Conservation (phyloP, 1,140 invertebrate species). For the Drosophila kanapiae region DNA sequence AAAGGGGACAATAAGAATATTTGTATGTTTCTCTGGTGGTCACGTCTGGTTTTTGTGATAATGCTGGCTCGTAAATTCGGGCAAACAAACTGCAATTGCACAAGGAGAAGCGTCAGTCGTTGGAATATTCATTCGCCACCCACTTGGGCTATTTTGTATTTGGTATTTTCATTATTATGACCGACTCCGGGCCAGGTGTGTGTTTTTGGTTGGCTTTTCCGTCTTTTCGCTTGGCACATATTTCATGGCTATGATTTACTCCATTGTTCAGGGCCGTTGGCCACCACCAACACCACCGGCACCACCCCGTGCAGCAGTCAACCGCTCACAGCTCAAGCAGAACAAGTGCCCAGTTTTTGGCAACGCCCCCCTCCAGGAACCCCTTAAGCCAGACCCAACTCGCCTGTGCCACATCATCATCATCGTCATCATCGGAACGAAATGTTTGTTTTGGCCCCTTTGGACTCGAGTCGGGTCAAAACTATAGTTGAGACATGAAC, state of each 20-base stretch:
- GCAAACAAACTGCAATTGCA: slow-evolving; percentile 66
- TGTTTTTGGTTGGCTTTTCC: slow-evolving; percentile 20
- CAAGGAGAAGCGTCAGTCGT: slow-evolving; percentile 55
- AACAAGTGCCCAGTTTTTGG: slow-evolving; percentile 75
- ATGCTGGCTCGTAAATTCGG: slow-evolving; percentile 64
- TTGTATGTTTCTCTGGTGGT: slow-evolving; percentile 50
- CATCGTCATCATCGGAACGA: slow-evolving; percentile 41
- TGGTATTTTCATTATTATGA: slow-evolving; percentile 79
- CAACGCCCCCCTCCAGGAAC: slow-evolving; percentile 21
- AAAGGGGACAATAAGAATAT: slow-evolving; percentile 29
- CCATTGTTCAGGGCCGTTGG: slow-evolving; percentile 78
- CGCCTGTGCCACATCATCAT: slow-evolving; percentile 5
- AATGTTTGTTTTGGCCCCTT: slow-evolving; percentile 72
- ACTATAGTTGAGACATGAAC: slow-evolving; percentile 78
- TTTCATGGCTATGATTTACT: slow-evolving; percentile 83
- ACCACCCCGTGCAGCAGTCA: neutral
- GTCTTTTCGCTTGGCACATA: slow-evolving; percentile 68
- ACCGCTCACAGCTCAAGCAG: slow-evolving; percentile 67
- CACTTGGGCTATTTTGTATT: slow-evolving; percentile 58
- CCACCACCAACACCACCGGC: slow-evolving; percentile 37
- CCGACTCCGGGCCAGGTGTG: slow-evolving; percentile 14
- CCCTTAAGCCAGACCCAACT: slow-evolving; percentile 2
- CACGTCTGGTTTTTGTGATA: slow-evolving; percentile 61
- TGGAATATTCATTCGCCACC: slow-evolving; percentile 45
- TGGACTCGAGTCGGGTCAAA: slow-evolving; percentile 67